Evolutionary conservation across 2,797 vertebrate genomes (phyloP).

Genomic region (Linurgus olivaceus): DNA sequence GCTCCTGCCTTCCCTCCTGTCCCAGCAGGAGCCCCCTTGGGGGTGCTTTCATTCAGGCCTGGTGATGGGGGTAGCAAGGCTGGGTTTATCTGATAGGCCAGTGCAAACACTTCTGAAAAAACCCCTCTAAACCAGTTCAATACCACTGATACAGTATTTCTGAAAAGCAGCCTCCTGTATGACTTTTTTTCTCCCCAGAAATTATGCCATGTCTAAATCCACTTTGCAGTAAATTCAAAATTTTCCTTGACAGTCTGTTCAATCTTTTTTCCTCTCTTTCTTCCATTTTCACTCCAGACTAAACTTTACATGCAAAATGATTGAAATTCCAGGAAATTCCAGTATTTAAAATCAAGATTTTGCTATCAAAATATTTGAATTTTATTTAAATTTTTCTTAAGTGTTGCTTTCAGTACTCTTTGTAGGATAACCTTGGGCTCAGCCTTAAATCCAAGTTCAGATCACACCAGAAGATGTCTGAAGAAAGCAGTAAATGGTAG

Average conservation of each 20-base stretch:
- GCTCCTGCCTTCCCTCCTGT: not conserved
- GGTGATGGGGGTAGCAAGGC: not conserved
- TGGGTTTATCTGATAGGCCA: not conserved
- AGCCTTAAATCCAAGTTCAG: not conserved
- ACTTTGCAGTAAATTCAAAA: not conserved
- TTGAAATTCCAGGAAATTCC: not conserved
- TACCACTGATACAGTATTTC: not conserved
- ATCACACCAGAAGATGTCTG: not conserved
- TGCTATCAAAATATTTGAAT: not conserved
- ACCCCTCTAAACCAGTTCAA: not conserved
- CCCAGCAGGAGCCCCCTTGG: fast-evolving
- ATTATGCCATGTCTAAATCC: not conserved
- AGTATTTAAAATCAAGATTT: not conserved
- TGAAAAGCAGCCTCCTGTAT: not conserved
- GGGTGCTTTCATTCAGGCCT: not conserved
- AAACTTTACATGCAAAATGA: not conserved
- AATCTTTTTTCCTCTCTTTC: not conserved
- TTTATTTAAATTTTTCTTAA: not conserved
- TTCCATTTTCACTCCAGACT: not conserved
- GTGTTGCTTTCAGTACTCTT: not conserved
- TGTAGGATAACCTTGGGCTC: not conserved
- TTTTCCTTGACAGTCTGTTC: not conserved
- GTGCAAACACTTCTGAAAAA: not conserved
- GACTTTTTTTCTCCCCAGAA: not conserved
- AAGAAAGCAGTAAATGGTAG: not conserved